These are phyloP conservation scores for Ectropis grisescens DNA, from an alignment of 1,140 invertebrate species.

Conservation along the genomic window DNA sequence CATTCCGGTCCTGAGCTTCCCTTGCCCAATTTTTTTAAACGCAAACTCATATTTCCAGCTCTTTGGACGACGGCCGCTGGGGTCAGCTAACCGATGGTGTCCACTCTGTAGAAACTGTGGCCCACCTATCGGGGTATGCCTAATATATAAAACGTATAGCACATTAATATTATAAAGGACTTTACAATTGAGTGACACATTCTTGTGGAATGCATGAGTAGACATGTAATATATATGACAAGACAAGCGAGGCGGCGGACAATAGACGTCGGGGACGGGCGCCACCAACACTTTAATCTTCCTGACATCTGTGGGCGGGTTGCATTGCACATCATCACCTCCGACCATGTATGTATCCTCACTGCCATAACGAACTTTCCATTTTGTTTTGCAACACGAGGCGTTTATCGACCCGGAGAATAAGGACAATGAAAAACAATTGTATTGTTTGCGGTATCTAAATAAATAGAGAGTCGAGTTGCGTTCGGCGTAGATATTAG, in stretches of 20 bases:
- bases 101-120: too few species aligned
- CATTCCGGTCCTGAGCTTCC: too few species aligned
- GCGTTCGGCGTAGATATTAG: constrained; percentile 26
- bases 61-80: too few species aligned
- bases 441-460: constrained; percentile 43
- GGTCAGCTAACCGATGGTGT: too few species aligned
- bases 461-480: constrained; percentile 58
- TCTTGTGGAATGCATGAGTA: constrained; percentile 21
- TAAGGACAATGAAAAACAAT: constrained; percentile 52
- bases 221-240: too few species aligned
- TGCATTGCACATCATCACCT: constrained; percentile 53
- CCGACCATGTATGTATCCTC: constrained; percentile 35
- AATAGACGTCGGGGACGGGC: constrained; percentile 33
- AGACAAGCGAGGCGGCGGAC: constrained; percentile 17
- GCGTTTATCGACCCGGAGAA: constrained; percentile 34
- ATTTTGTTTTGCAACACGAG: constrained; percentile 45
- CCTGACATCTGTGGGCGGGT: constrained; percentile 37
- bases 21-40: too few species aligned
- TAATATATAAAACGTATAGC: too few species aligned
- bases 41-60: too few species aligned
- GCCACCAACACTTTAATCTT: constrained; percentile 37
- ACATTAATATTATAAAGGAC: too few species aligned
- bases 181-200: constrained; percentile 22
- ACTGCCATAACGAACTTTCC: constrained; percentile 45
- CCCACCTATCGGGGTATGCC: too few species aligned